These are phyloP conservation scores for Chrysogorgia sp. DNA, from an alignment of 92 coral and sea anemone species.

Conservation along the genomic window DNA sequence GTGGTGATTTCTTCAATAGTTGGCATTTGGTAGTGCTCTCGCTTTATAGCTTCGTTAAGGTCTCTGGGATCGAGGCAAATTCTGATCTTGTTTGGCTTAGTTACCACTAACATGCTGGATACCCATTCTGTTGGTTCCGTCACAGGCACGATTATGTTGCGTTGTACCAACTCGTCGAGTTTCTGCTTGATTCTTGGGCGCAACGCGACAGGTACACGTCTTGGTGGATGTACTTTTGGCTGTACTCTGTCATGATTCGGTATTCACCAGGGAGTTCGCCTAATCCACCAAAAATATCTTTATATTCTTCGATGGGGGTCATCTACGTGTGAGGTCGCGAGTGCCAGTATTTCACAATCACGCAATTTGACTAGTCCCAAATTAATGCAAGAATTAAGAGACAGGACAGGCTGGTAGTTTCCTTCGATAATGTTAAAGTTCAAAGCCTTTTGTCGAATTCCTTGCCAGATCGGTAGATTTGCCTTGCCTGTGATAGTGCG, in stretches of 20 bases:
- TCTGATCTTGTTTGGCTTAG: slow-evolving; percentile 21
- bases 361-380: slow-evolving; percentile 45
- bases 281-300: slow-evolving; percentile 41
- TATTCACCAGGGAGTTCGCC: slow-evolving; percentile 55
- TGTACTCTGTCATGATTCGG: slow-evolving; percentile 40
- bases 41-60: slow-evolving; percentile 15
- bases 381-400: slow-evolving; percentile 38
- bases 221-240: slow-evolving; percentile 49
- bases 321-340: slow-evolving; percentile 16
- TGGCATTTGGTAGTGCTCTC: slow-evolving; percentile 25
- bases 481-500: no score
- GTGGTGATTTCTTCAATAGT: slow-evolving; percentile 12
- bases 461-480: no score
- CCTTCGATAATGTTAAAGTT: slow-evolving; percentile 35
- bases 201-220: slow-evolving; percentile 44
- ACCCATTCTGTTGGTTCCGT: slow-evolving; percentile 39
- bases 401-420: slow-evolving; percentile 45
- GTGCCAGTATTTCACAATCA: slow-evolving; percentile 43
- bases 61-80: slow-evolving; percentile 19
- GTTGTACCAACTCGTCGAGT: slow-evolving; percentile 36
- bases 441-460: slow-evolving; percentile 28
- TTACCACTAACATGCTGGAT: slow-evolving; percentile 25
- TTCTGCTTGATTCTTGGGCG: slow-evolving; percentile 47
- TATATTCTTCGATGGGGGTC: slow-evolving; percentile 21
- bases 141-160: slow-evolving; percentile 32